These are phyloP conservation scores for Chaenocephalus aceratus DNA, from an alignment of 2,113 vertebrate genomes.

Conservation along the genomic window DNA sequence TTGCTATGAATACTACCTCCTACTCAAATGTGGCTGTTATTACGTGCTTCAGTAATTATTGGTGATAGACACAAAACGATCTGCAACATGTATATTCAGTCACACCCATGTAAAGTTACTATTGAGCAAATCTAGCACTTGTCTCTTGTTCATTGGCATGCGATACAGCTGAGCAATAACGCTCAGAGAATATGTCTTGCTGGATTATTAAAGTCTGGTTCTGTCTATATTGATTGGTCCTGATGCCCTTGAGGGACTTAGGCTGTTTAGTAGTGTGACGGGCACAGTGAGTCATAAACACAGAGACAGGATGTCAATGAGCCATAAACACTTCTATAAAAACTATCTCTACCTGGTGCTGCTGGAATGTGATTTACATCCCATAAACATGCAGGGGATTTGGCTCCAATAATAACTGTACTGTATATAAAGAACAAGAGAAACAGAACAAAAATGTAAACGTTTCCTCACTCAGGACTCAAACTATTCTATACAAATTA, in stretches of 20 bases:
- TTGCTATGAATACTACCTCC: constrained; percentile 15
- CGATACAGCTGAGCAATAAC: constrained; percentile 35
- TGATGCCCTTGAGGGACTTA: constrained; percentile 75
- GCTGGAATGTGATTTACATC: constrained; percentile 70
- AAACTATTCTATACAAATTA: neutral
- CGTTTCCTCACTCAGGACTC: neutral
- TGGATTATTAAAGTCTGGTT: constrained; percentile 72
- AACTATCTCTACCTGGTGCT: constrained; percentile 64
- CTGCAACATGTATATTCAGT: constrained; percentile 8
- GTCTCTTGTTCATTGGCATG: constrained; percentile 35
- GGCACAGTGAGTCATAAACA: constrained; percentile 76
- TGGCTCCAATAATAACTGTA: constrained; percentile 22
- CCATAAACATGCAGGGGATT: constrained; percentile 66
- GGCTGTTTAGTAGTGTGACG: constrained; percentile 74
- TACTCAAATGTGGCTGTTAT: neutral
- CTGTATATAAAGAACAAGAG: neutral
- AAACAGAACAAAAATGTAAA: neutral
- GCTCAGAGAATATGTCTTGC: constrained; percentile 58
- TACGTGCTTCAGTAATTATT: constrained; percentile 23
- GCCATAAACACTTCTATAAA: constrained; percentile 79
- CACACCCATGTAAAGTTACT: constrained; percentile 30
- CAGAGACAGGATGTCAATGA: constrained; percentile 79
- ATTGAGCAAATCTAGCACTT: constrained; percentile 52
- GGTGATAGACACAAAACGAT: constrained; percentile 6
- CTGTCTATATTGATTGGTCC: constrained; percentile 75